Evolutionary conservation across 1,140 invertebrate genomes (phyloP).

Genomic region (Conopomorpha cramerella): DNA sequence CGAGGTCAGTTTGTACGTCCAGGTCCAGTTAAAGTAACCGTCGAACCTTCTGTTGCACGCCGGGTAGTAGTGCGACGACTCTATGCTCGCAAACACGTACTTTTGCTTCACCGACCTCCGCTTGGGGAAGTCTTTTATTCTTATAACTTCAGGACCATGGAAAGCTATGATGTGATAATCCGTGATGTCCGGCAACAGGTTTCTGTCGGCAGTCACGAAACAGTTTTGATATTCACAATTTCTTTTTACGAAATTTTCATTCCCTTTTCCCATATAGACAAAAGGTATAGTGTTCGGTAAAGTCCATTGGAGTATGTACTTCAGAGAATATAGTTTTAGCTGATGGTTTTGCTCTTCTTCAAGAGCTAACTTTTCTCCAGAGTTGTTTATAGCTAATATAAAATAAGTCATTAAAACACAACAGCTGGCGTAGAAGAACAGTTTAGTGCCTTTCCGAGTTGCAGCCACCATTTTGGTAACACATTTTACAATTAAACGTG

Average conservation of each 20-base stretch:
- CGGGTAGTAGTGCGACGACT: constrained; percentile 33
- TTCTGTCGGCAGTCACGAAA: constrained; percentile 11
- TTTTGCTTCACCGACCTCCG: constrained; percentile 26
- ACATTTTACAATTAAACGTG: too few relatives aligned
- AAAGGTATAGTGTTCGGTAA: constrained; percentile 7
- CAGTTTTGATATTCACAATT: constrained; percentile 12
- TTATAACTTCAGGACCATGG: constrained; percentile 11
- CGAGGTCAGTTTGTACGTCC: constrained; percentile 67
- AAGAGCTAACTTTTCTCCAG: too few relatives aligned
- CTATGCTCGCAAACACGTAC: constrained; percentile 42
- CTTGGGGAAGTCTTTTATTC: constrained; percentile 15
- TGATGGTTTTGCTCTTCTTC: too few relatives aligned
- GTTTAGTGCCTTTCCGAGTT: too few relatives aligned
- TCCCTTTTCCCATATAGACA: constrained; percentile 8
- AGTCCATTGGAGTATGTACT: constrained; percentile 13
- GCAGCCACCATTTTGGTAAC: too few relatives aligned
- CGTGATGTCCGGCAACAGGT: constrained; percentile 7
- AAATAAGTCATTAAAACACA: too few relatives aligned
- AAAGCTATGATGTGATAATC: constrained; percentile 20
- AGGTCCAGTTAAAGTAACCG: constrained; percentile 65
- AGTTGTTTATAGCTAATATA: too few relatives aligned
- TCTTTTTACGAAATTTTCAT: constrained; percentile 8
- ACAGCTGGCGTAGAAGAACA: too few relatives aligned
- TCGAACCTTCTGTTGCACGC: constrained; percentile 14
- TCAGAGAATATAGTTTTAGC: too few relatives aligned